Evolutionary conservation across 2,797 vertebrate species (phyloP).

Genomic region (Acipenser ruthenus): DNA sequence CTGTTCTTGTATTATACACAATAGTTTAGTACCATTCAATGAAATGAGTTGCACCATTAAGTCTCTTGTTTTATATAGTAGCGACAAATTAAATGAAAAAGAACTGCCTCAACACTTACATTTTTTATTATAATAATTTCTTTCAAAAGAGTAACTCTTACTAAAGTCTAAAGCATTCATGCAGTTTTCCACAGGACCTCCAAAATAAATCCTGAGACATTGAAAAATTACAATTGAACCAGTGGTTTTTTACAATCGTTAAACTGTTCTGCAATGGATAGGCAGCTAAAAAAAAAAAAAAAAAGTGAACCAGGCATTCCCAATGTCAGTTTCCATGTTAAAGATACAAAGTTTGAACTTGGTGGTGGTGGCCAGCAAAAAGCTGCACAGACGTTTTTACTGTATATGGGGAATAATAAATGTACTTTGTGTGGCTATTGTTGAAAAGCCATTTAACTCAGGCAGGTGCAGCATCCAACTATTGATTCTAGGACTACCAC

Average conservation of each 20-base stretch:
- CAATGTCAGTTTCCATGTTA: too few species aligned
- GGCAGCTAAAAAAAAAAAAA: constrained; percentile 7
- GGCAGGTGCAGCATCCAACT: too few species aligned
- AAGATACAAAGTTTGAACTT: too few species aligned
- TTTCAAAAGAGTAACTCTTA: constrained; percentile 23
- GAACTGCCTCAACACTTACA: constrained; percentile 58
- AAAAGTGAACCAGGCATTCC: neutral
- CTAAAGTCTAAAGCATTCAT: constrained; percentile 71
- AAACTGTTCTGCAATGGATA: constrained; percentile 33
- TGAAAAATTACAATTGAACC: constrained; percentile 21
- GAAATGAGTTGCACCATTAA: constrained; percentile 26
- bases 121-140: constrained; percentile 3
- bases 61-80: constrained; percentile 44
- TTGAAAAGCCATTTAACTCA: too few species aligned
- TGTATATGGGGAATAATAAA: too few species aligned
- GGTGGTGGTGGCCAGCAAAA: too few species aligned
- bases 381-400: too few species aligned
- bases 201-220: constrained; percentile 29
- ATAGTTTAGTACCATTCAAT: constrained; percentile 24
- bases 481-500: too few species aligned
- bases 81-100: constrained; percentile 53
- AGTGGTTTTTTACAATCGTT: constrained; percentile 23
- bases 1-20: constrained; percentile 20
- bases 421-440: too few species aligned
- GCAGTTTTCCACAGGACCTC: constrained; percentile 54